Conservation (phyloP, 2,888 invertebrate species). For the Priocnemis perturbator region DNA sequence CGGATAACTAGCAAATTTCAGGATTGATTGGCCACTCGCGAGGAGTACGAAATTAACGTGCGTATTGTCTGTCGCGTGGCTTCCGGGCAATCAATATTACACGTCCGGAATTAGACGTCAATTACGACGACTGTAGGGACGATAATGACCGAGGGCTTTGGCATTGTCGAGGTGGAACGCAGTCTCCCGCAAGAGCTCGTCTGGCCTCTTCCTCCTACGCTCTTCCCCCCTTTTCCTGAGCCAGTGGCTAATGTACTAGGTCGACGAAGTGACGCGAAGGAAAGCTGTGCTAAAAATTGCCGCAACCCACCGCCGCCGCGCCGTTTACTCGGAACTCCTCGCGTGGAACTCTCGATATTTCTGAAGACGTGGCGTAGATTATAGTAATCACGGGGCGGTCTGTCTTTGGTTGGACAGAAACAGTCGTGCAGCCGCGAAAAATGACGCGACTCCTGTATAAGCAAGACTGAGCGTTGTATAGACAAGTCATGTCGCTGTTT, state of each 20-base stretch:
- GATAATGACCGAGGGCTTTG: constrained; percentile 40
- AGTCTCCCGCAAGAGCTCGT: neutral
- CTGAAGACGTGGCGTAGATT: no score
- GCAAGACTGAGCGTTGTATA: no score
- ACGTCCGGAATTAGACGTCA: constrained; percentile 44
- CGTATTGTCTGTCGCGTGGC: constrained; percentile 7
- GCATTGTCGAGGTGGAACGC: constrained; percentile 24
- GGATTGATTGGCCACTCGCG: no score
- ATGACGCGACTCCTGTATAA: no score
- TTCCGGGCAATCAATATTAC: constrained; percentile 49
- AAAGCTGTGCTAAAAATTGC: constrained; percentile 4
- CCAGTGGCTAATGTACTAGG: neutral
- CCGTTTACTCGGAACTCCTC: no score
- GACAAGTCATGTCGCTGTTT: no score
- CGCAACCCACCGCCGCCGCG: neutral
- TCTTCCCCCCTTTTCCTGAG: neutral
- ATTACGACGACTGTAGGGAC: constrained; percentile 27
- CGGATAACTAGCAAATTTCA: no score
- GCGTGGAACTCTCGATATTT: no score
- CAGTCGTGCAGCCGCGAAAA: no score
- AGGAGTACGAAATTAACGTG: no score
- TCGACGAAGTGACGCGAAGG: neutral
- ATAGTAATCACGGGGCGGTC: no score
- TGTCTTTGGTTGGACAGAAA: no score
- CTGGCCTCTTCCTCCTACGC: neutral